Percentiles rank a stretch among this genome's conserved stretches.
These are phyloP conservation scores for Musca vetustissima DNA, from an alignment of 1,140 invertebrate species.

Conservation along the genomic window DNA sequence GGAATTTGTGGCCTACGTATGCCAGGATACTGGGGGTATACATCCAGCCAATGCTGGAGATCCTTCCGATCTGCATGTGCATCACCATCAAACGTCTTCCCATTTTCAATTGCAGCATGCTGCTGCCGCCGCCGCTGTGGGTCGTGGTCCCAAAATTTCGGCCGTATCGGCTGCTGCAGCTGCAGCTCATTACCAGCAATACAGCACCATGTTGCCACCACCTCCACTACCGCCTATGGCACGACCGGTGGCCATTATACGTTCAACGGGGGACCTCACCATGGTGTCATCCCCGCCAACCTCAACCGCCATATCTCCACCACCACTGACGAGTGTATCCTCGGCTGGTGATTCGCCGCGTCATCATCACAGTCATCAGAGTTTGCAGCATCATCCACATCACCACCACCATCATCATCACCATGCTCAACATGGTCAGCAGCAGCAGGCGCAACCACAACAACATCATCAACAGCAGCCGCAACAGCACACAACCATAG, in stretches of 20 bases:
- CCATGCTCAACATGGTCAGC: neutral
- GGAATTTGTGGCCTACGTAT: conserved; percentile 95
- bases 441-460: neutral
- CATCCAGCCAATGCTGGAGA: conserved; percentile 69
- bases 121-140: neutral
- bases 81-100: conserved; percentile 33
- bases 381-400: conserved; percentile 1
- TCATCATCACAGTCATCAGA: conserved; percentile 8
- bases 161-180: conserved; percentile 45
- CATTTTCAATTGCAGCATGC: conserved; percentile 48
- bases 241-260: conserved; percentile 90
- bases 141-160: conserved; percentile 34
- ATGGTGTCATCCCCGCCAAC: conserved; percentile 63
- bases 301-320: conserved; percentile 43
- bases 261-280: conserved; percentile 74
- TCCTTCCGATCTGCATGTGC: conserved; percentile 8
- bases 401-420: conserved; percentile 16
- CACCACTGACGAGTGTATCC: conserved; percentile 30
- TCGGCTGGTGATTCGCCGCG: conserved; percentile 1
- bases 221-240: conserved; percentile 97
- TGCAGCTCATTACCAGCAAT: conserved; percentile 67
- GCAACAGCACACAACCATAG: conserved; percentile 14
- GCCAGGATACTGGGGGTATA: conserved; percentile 82
- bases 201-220: conserved; percentile 88
- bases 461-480: conserved; percentile 4